Conservation (phyloP, 2,797 vertebrate species). For the Sebastes dallii region DNA sequence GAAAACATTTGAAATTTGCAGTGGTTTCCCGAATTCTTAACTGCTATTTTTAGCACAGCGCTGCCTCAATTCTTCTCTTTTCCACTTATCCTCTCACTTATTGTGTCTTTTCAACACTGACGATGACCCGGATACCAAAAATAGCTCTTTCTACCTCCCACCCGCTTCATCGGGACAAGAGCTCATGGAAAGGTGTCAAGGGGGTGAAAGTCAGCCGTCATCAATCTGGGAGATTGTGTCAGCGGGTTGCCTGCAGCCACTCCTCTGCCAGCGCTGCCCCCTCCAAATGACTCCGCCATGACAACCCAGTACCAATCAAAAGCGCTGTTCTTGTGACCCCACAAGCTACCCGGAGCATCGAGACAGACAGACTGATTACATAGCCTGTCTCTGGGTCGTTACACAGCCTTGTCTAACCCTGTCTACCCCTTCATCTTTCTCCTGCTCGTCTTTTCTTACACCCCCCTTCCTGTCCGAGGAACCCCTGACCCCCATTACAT, state of each 20-base stretch:
- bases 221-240: conserved; percentile 65
- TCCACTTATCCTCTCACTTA: conserved; percentile 21
- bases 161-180: conserved; percentile 27
- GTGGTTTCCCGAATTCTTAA: background rate
- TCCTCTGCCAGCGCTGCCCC: conserved; percentile 35
- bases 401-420: conserved; percentile 55
- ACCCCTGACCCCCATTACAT: conserved; percentile 36
- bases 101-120: conserved; percentile 43
- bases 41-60: background rate
- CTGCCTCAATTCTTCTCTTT: background rate
- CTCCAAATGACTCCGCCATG: conserved; percentile 61
- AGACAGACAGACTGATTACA: conserved; percentile 64
- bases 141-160: conserved; percentile 46
- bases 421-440: conserved; percentile 40
- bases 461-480: background rate
- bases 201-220: conserved; percentile 58
- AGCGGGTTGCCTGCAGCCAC: conserved; percentile 46
- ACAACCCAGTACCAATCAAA: conserved; percentile 70
- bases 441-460: conserved; percentile 26
- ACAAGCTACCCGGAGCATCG: conserved; percentile 42
- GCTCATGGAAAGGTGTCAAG: conserved; percentile 51
- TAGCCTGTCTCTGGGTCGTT: conserved; percentile 57
- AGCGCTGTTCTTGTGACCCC: conserved; percentile 52
- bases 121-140: conserved; percentile 49
- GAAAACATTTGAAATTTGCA: background rate